Evolutionary conservation across 53 echinoderm and acorn worm species (phyloP), one percentile per base, ranked within the genome.

Genomic region (Temnopleurus reevesii): DNA sequence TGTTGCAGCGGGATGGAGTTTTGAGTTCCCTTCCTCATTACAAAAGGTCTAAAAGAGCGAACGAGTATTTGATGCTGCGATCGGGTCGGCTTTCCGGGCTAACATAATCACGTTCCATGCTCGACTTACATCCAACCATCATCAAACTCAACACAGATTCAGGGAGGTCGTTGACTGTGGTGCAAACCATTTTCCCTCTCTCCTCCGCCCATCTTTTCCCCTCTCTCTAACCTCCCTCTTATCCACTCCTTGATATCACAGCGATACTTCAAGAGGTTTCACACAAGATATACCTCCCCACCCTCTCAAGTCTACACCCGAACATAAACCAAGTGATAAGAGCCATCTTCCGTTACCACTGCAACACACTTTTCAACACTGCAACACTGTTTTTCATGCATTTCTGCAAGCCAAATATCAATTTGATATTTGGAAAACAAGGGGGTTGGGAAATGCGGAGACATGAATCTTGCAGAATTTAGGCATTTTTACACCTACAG

Each of bases 81-180:
- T 87, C 88, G 88, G 88, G 88, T 87, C 88, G 88, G 88, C 88
- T 87, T 87, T 87, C 88, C 88, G 88, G 88, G 88, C 88, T 87
- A 87, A 87, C 88, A 87, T 87, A 87, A 87, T 87, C 88, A 87
- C 88, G 88, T 87, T 87, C 88, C 88, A 87, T 66, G 88, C 88
- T 87, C 88, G 88, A 65, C 88, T 87, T 87, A 87, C 88, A 87
- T 31, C 88, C 5, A 87, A 64, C 88, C 71, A 87, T 45, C 88
- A 87, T 66, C 65, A 66, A 87, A 66, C 88, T 87, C 88, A 27
- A 33, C 88, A 66, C 88, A 49, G 88, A 87, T 87, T 66, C 54
- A 10, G n/a, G 60, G 88, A 85, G 88, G 88, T 87, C 88, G 88
- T 66, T 87, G 88, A 87, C 65, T 66, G 88, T 65, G 18, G 65